Evolutionary conservation across 2,797 vertebrate species (phyloP).

Genomic region (Cyclura pinguis): DNA sequence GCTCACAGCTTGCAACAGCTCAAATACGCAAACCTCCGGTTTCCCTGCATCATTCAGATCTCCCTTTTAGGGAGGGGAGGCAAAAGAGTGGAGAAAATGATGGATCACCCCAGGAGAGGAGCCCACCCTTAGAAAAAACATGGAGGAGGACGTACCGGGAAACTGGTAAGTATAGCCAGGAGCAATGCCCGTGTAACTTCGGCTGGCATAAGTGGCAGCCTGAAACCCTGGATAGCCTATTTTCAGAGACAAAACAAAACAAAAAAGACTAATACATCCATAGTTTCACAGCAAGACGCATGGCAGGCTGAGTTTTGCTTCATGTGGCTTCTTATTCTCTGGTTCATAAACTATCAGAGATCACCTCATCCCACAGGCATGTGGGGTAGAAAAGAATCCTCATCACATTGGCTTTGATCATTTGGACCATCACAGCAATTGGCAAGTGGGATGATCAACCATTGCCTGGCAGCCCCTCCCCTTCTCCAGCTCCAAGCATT

Average conservation of each 20-base stretch:
- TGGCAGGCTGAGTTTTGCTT: neutral
- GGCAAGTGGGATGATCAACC: neutral
- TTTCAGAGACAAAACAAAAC: neutral
- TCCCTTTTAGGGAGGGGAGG: constrained; percentile 63
- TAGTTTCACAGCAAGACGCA: neutral
- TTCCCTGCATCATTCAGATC: constrained; percentile 64
- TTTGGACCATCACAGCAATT: too few species aligned
- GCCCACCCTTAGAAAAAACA: constrained; percentile 24
- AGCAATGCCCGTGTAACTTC: constrained; percentile 96
- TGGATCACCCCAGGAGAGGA: constrained; percentile 44
- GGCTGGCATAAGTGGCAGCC: constrained; percentile 96
- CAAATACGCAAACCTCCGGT: constrained; percentile 66
- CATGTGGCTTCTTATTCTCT: neutral
- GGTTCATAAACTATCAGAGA: neutral
- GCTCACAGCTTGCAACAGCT: constrained; percentile 48
- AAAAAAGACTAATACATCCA: too few species aligned
- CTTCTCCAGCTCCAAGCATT: neutral
- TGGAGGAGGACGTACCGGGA: constrained; percentile 87
- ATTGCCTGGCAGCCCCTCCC: neutral
- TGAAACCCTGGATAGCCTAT: constrained; percentile 98
- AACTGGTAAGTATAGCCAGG: constrained; percentile 99
- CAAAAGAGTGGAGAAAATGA: constrained; percentile 43
- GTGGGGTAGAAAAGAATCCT: neutral
- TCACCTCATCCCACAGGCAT: too few species aligned
- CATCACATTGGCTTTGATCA: neutral